Evolutionary conservation across 2,888 invertebrate species (phyloP).

Genomic region (Zygothrica quintamaculata): DNA sequence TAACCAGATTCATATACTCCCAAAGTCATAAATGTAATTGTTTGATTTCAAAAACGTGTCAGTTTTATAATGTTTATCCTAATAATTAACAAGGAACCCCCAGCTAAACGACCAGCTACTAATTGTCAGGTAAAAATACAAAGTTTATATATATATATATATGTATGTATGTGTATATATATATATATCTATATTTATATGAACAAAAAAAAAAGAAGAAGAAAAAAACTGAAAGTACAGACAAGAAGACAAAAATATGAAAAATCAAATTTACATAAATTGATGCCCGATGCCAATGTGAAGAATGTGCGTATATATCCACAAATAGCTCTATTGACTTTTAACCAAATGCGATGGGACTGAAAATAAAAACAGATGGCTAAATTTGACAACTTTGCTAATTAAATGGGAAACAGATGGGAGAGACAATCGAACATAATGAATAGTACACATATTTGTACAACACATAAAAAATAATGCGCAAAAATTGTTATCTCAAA

Average conservation of each 20-base stretch:
- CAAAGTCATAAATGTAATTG: constrained; percentile 17
- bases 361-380: constrained; percentile 36
- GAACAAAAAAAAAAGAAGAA: constrained; percentile 1
- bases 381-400: constrained; percentile 49
- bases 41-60: constrained; percentile 34
- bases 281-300: constrained; percentile 44
- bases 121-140: constrained; percentile 5
- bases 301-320: constrained; percentile 35
- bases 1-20: neutral
- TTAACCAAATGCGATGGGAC: constrained; percentile 20
- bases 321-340: constrained; percentile 27
- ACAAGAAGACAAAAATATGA: constrained; percentile 2
- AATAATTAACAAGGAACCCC: constrained; percentile 39
- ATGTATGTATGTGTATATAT: too few species aligned
- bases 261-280: constrained; percentile 43
- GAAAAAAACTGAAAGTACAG: constrained; percentile 27
- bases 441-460: too few species aligned
- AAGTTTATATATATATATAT: too few species aligned
- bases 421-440: too few species aligned
- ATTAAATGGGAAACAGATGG: constrained; percentile 34
- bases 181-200: too few species aligned
- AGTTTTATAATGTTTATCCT: constrained; percentile 32
- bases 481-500: constrained; percentile 25
- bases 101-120: constrained; percentile 1
- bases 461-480: constrained; percentile 15